These are phyloP conservation scores for Strix uralensis DNA, from an alignment of 2,113 vertebrate genomes.

Conservation along the genomic window DNA sequence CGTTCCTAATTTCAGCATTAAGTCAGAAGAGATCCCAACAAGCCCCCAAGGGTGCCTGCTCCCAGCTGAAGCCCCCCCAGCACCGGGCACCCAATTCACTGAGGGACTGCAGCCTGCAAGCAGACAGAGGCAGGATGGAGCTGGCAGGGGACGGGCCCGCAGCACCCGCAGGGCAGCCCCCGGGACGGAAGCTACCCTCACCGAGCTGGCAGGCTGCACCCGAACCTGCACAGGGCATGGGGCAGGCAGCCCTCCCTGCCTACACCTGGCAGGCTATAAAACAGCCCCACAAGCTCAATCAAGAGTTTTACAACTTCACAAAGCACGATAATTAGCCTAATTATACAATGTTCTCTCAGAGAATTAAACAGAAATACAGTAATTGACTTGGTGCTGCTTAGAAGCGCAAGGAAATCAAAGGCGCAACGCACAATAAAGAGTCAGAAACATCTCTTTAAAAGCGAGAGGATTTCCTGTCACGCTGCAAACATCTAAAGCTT, in stretches of 20 bases:
- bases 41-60: neutral
- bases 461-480: constrained; percentile 57
- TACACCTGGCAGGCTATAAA: constrained; percentile 51
- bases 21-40: neutral
- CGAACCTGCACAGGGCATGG: neutral
- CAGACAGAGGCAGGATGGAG: neutral
- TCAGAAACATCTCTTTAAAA: constrained; percentile 61
- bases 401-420: constrained; percentile 56
- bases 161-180: neutral
- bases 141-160: neutral
- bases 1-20: neutral
- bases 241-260: constrained; percentile 19
- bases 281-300: constrained; percentile 46
- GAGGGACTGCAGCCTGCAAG: neutral
- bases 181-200: neutral
- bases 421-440: constrained; percentile 32
- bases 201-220: neutral
- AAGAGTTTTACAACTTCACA: constrained; percentile 60
- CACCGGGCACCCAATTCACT: rapidly evolving
- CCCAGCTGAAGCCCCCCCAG: neutral
- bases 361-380: constrained; percentile 50
- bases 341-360: constrained; percentile 46
- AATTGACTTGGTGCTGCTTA: constrained; percentile 39
- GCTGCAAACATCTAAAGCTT: constrained; percentile 42
- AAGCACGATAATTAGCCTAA: constrained; percentile 60